phyloP scores from a whole-genome alignment of 2,797 vertebrate species.

The Selene dorsalis region DNA sequence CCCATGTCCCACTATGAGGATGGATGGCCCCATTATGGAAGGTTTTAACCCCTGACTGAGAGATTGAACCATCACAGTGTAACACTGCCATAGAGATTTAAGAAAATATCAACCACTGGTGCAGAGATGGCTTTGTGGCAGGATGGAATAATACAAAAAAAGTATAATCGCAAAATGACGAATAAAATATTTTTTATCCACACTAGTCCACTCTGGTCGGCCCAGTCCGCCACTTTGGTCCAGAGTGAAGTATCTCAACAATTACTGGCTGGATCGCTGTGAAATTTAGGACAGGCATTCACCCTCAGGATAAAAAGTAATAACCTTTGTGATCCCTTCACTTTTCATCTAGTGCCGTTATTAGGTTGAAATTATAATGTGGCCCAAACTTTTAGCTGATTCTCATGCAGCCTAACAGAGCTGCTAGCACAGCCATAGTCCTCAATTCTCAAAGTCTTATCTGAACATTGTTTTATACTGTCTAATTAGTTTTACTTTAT shows the following conservation, averaged over 20 bases:
- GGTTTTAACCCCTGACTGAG: conserved; percentile 70
- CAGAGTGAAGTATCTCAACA: not conserved
- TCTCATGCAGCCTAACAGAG: not conserved
- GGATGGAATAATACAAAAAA: not conserved
- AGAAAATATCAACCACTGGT: conserved; percentile 23
- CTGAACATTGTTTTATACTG: not conserved
- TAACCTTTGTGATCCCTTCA: not conserved
- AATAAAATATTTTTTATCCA: conserved; percentile 7
- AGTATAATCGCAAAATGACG: not conserved
- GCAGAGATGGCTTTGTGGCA: conserved; percentile 3
- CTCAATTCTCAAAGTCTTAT: not conserved
- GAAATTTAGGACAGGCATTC: not conserved
- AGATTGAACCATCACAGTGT: conserved; percentile 64
- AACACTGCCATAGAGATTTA: conserved; percentile 26
- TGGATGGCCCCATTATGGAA: conserved; percentile 66
- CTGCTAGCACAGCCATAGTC: not conserved
- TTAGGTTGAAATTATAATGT: not conserved
- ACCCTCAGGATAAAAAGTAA: not conserved
- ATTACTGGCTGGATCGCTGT: not conserved
- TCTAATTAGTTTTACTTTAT: not conserved
- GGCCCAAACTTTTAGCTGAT: not conserved
- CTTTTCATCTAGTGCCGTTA: not conserved
- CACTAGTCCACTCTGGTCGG: not conserved
- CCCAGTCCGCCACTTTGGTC: not conserved
- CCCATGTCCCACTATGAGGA: conserved; percentile 54